phyloP scores from a whole-genome alignment of 2,888 invertebrate species.

The Cosmopolites sordidus region DNA sequence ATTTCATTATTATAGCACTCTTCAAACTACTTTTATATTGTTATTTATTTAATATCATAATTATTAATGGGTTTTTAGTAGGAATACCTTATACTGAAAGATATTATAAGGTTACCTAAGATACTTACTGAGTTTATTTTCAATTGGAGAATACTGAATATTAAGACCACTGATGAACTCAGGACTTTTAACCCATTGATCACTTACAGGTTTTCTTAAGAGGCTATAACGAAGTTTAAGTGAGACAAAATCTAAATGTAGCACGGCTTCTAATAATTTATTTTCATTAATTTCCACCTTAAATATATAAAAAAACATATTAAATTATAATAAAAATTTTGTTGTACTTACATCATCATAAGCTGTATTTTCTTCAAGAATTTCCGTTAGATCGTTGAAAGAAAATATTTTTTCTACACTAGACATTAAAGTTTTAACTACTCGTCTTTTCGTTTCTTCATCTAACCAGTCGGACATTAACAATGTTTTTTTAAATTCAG shows the following conservation, averaged over 20 bases:
- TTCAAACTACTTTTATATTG: no score
- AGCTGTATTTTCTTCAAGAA: slow-evolving; percentile 29
- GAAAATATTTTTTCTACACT: slow-evolving; percentile 39
- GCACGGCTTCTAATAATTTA: slow-evolving; percentile 33
- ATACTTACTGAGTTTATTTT: slow-evolving; percentile 37
- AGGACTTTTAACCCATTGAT: slow-evolving; percentile 33
- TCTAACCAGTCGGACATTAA: slow-evolving; percentile 43
- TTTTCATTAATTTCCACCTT: slow-evolving; percentile 34
- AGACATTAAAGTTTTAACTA: slow-evolving; percentile 38
- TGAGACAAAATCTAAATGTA: slow-evolving; percentile 34
- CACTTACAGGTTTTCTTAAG: slow-evolving; percentile 25
- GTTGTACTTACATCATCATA: slow-evolving; percentile 35
- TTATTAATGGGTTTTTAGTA: no score
- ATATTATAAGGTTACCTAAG: no score
- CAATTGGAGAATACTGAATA: slow-evolving; percentile 33
- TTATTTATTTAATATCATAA: no score
- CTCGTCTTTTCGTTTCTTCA: slow-evolving; percentile 37
- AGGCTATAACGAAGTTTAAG: slow-evolving; percentile 27
- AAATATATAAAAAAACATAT: slow-evolving; percentile 13
- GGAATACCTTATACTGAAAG: no score
- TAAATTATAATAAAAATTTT: background rate
- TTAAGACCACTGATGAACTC: slow-evolving; percentile 34
- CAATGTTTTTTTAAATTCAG: slow-evolving; percentile 38
- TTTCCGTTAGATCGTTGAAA: slow-evolving; percentile 33
- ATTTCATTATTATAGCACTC: no score